phyloP scores from a whole-genome alignment of 1,140 invertebrate species.

The Paramacrobiotus metropolitanus region DNA sequence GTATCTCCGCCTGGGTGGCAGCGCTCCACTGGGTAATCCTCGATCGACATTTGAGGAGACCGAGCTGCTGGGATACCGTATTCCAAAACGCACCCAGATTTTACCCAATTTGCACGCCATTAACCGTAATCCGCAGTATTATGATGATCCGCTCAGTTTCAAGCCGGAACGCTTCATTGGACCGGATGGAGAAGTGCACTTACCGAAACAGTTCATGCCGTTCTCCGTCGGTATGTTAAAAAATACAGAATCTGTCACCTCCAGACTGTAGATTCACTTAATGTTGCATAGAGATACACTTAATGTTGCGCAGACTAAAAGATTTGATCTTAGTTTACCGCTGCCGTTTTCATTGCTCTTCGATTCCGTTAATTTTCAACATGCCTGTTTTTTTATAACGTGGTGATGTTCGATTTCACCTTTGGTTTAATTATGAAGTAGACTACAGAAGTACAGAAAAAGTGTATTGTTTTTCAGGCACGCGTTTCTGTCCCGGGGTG shows the following conservation, averaged over 20 bases:
- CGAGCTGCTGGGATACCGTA: slow-evolving; percentile 15
- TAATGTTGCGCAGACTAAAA: no score
- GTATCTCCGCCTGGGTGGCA: background rate
- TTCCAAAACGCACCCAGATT: slow-evolving; percentile 30
- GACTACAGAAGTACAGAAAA: no score
- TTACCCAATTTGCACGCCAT: slow-evolving; percentile 39
- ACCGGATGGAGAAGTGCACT: background rate
- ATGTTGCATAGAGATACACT: no score
- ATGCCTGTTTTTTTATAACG: no score
- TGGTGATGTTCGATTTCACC: no score
- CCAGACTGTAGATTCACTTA: background rate
- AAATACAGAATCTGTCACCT: background rate
- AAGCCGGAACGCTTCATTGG: background rate
- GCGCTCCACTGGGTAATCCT: background rate
- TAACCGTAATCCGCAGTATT: slow-evolving; percentile 33
- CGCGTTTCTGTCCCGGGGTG: background rate
- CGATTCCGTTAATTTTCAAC: background rate
- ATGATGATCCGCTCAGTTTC: background rate
- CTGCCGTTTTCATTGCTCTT: no score
- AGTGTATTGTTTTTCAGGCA: background rate
- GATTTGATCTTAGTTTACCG: no score
- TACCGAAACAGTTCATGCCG: background rate
- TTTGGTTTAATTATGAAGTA: no score
- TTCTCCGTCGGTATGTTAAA: background rate
- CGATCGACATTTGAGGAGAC: background rate